Evolutionary conservation across 1,140 invertebrate genomes (phyloP).

Genomic region (Tetramorium parvispinum): DNA sequence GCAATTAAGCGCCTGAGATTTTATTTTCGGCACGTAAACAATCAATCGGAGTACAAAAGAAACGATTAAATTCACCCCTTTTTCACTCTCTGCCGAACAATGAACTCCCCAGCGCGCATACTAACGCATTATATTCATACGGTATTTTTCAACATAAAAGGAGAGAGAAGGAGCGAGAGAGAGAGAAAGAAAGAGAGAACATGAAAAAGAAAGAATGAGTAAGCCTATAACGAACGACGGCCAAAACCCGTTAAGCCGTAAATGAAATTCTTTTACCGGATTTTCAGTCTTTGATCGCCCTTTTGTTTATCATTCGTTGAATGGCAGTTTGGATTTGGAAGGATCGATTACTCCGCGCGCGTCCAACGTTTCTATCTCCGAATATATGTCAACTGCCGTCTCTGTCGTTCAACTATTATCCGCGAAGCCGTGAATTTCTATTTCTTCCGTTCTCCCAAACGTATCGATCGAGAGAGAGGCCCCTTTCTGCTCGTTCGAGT

Average conservation of each 20-base stretch:
- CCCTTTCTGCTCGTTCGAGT: conserved; percentile 4
- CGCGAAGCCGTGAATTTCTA: conserved; percentile 61
- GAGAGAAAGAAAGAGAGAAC: not conserved
- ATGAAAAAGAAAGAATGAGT: not conserved
- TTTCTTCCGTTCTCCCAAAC: conserved; percentile 46
- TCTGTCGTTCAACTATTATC: conserved; percentile 73
- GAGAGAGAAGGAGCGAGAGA: conserved; percentile 9
- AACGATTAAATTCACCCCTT: conserved; percentile 53
- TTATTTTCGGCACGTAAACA: conserved; percentile 51
- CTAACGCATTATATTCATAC: conserved; percentile 65
- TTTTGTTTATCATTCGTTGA: conserved; percentile 78
- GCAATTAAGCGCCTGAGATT: conserved; percentile 51
- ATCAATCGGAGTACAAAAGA: conserved; percentile 67
- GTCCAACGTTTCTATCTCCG: conserved; percentile 51
- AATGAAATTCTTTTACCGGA: conserved; percentile 74
- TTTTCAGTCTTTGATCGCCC: conserved; percentile 77
- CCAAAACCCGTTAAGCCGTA: conserved; percentile 46
- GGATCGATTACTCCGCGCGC: conserved; percentile 74
- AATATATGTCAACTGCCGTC: conserved; percentile 54
- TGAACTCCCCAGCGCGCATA: conserved; percentile 43
- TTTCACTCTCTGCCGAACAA: conserved; percentile 46
- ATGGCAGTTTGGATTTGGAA: conserved; percentile 76
- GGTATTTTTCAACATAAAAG: conserved; percentile 39
- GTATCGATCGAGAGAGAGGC: conserved; percentile 6
- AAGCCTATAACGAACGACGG: conserved; percentile 50